Evolutionary conservation across 2,113 vertebrate species (phyloP), one percentile per base, ranked within the genome.

Genomic region (Ctenomys sociabilis): DNA sequence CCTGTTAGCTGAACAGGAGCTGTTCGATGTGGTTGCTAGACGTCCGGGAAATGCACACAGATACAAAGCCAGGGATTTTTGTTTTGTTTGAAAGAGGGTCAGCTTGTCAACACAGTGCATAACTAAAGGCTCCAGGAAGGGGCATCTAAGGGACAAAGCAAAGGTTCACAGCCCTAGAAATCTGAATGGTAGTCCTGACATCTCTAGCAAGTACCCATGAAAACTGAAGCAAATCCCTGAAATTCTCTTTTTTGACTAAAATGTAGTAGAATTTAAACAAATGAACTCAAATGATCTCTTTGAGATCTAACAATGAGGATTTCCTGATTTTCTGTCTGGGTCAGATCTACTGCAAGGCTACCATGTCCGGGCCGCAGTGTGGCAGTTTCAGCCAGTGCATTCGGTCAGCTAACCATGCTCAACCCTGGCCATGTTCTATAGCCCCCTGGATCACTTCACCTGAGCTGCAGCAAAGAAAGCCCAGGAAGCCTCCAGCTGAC

Each of bases 181-280:
- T 37, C 24, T 49, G 37, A 43, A 43, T 64, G 59, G 66, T 49
- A 75, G 61, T 30, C 68, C 49, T 92, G 7, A 63, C 57, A 70
- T 13, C 77, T 52, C 52, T 66, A 93, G 12, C n/a, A 45, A 82
- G 14, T 40, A 17, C 49, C 45, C 30, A n/a, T 61, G 32, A 89
- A 83, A 95, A 63, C 7, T 32, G 11, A 13, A 90, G 28, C 28
- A 24, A 91, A 28, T 49, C 22, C 68, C 61, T 64, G 40, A 94
- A 85, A 40, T 10, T 88, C 63, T 57, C 43, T 93, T 84, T 84
- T 17, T 1, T 59, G 59, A 92, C 57, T 80, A 75, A 88, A 91
- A 86, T 86, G 17, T 93, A 83, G 85, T 7, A 91, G 28, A 85
- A 88, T 21, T 59, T 37, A 87, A 70, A 91, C 45, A 84, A 54